Evolutionary conservation across 2,888 invertebrate genomes (phyloP).

Genomic region (Acrobasis consociella): DNA sequence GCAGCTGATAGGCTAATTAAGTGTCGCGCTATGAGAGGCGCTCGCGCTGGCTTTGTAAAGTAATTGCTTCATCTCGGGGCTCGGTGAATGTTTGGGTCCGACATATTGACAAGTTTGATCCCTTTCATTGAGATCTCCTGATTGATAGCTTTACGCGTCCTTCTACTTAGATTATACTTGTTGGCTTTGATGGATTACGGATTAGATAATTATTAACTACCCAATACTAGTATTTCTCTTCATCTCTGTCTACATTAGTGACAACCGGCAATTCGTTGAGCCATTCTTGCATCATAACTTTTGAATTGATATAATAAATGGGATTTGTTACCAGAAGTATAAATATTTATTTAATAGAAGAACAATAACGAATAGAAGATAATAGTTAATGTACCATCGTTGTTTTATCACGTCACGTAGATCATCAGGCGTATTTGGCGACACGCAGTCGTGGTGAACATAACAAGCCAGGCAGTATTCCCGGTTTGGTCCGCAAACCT

Average conservation of each 20-base stretch:
- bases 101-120: constrained; percentile 50
- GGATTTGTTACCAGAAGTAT: constrained; percentile 1
- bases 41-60: constrained; percentile 33
- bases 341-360: neutral
- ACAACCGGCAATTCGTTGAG: too few species aligned
- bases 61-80: constrained; percentile 40
- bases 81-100: constrained; percentile 39
- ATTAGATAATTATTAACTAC: constrained; percentile 18
- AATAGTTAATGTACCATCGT: constrained; percentile 1
- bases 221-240: too few species aligned
- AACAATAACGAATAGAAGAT: neutral
- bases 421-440: constrained; percentile 20
- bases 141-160: constrained; percentile 41
- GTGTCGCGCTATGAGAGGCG: constrained; percentile 29
- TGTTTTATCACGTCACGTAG: constrained; percentile 20
- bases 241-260: too few species aligned
- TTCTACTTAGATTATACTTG: constrained; percentile 26
- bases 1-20: constrained; percentile 31
- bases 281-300: too few species aligned
- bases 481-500: constrained; percentile 13
- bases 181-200: constrained; percentile 32
- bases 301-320: too few species aligned
- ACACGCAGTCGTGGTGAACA: constrained; percentile 14
- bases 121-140: constrained; percentile 43
- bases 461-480: constrained; percentile 18